These are phyloP conservation scores for Thera obeliscata DNA, from an alignment of 2,888 invertebrate genomes.

Conservation along the genomic window DNA sequence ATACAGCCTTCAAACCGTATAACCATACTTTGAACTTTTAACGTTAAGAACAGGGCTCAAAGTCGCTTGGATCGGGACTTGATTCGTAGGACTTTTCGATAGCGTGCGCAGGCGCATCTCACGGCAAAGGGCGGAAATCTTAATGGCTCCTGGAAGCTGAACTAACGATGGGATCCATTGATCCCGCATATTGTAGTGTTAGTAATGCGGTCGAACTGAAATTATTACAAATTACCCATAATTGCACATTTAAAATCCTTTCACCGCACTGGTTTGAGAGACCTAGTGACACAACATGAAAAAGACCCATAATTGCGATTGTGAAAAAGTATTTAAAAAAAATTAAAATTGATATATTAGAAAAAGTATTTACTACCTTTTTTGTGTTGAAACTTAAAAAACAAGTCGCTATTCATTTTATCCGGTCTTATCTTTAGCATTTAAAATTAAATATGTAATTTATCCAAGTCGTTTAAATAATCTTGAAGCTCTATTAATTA, in stretches of 20 bases:
- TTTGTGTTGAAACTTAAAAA: too few relatives aligned
- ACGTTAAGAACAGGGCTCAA: conserved; percentile 36
- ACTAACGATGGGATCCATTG: conserved; percentile 81
- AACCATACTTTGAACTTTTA: conserved; percentile 10
- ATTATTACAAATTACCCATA: conserved; percentile 29
- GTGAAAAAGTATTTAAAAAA: background rate
- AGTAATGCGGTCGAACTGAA: conserved; percentile 32
- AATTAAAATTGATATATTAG: background rate
- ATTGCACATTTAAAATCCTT: conserved; percentile 5
- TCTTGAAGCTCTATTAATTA: too few relatives aligned
- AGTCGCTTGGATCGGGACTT: conserved; percentile 30
- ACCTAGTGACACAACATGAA: too few relatives aligned
- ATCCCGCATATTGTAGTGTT: conserved; percentile 55
- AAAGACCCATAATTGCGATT: conserved; percentile 22
- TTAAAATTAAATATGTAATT: too few relatives aligned
- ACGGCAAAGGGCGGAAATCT: conserved; percentile 79
- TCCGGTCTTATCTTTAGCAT: too few relatives aligned
- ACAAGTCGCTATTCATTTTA: too few relatives aligned
- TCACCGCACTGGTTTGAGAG: too few relatives aligned
- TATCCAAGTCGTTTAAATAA: too few relatives aligned
- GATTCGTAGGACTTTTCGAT: conserved; percentile 49
- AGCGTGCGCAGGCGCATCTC: conserved; percentile 46
- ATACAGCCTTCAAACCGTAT: conserved; percentile 6
- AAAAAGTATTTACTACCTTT: too few relatives aligned
- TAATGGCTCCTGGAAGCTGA: conserved; percentile 82